These are phyloP conservation scores for Acanthosoma haemorrhoidale DNA, from an alignment of 2,888 invertebrate species.

Conservation along the genomic window DNA sequence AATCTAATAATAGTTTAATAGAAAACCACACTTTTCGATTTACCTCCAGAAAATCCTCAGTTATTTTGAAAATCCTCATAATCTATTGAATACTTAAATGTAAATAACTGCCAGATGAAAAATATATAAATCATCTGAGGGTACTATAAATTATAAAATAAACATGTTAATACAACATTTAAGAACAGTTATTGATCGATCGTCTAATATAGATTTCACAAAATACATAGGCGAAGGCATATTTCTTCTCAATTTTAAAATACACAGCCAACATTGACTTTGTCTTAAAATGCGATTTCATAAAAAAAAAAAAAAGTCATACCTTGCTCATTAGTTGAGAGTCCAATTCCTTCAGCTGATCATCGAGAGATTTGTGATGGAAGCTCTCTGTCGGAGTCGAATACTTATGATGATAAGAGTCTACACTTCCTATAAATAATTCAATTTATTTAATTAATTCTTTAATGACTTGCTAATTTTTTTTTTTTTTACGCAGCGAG, in stretches of 20 bases:
- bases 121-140: too few relatives aligned
- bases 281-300: not conserved
- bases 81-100: not conserved
- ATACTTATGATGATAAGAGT: conserved; percentile 43
- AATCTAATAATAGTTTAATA: not conserved
- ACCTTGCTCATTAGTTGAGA: conserved; percentile 55
- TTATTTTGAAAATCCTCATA: not conserved
- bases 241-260: too few relatives aligned
- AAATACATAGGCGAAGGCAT: too few relatives aligned
- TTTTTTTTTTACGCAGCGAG: too few relatives aligned
- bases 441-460: too few relatives aligned
- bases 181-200: not conserved
- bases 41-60: not conserved
- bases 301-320: conserved; percentile 12
- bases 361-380: conserved; percentile 70
- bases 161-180: not conserved
- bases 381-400: conserved; percentile 50
- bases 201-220: not conserved
- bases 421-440: conserved; percentile 50
- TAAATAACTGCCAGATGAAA: too few relatives aligned
- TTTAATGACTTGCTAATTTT: too few relatives aligned
- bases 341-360: conserved; percentile 75
- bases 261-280: not conserved
- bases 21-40: not conserved
- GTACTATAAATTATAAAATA: not conserved